Evolutionary conservation across 2,888 invertebrate species (phyloP), one percentile per base, ranked within the genome.

Genomic region (Eretmocerus hayati): DNA sequence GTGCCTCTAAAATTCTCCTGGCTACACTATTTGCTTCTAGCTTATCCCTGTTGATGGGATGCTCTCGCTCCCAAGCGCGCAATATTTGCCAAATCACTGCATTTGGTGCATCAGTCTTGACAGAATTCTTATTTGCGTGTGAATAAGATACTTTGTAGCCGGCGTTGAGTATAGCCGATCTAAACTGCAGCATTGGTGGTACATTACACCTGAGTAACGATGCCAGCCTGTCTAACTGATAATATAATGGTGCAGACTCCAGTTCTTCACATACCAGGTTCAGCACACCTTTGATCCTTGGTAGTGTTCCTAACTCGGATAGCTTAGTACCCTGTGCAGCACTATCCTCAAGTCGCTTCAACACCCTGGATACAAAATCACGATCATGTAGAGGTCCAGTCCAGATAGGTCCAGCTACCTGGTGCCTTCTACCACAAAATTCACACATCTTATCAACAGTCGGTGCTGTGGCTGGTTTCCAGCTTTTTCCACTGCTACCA

Each of bases 341-440:
- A n/a, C n/a, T n/a, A n/a, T n/a, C n/a, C 52, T 43, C 63, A 37
- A 53, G 47, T 21, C 52, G 52, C 2, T 62, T 56, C 8, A 91
- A 65, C 6, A 95, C 76, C 36, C 80, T 73, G 1, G 75, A 63
- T 0, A 96, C 84, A 72, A 99, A 99, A 0, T 74, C 68, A 38
- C 75, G 73, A 59, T 89, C 81, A 71, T 97, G 94, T 33, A 99
- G 79, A 0, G 87, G 84, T 0, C 81, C 90, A 1, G 86, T 80
- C 94, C 96, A 99, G 57, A 99, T 84, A 0, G 99, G 99, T 2
- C 99, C 99, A 9, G 91, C 92, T 57, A 91, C 71, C 65, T 87
- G 85, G 70, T 87, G 84, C 45, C 76, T 78, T 59, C 83, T 81
- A 2, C 79, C 78, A 66, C 95, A 95, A 65, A 90, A 81, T 21